Conservation (phyloP, 2,888 invertebrate species). For the Athetis lepigone region DNA sequence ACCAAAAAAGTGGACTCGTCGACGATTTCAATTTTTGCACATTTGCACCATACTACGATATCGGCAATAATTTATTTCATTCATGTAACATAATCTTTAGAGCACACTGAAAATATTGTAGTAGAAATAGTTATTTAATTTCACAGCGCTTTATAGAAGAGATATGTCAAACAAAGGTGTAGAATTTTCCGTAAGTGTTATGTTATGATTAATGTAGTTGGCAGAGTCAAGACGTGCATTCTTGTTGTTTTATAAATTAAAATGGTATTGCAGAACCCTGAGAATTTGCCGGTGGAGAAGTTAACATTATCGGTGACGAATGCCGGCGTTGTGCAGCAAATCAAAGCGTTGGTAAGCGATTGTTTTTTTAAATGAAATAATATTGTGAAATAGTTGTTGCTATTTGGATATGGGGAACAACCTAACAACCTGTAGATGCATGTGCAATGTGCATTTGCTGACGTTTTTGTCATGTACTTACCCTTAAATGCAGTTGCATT, state of each 20-base stretch:
- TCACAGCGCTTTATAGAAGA: slow-evolving; percentile 15
- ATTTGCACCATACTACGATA: too few species aligned
- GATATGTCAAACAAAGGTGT: slow-evolving; percentile 66
- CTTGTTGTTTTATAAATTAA: slow-evolving; percentile 52
- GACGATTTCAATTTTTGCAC: slow-evolving; percentile 52
- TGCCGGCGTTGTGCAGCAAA: slow-evolving; percentile 88
- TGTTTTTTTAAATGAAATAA: slow-evolving; percentile 39
- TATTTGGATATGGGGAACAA: slow-evolving; percentile 31
- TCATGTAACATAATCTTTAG: not conserved
- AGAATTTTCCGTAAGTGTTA: slow-evolving; percentile 71
- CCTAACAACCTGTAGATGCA: slow-evolving; percentile 14
- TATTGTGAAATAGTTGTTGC: slow-evolving; percentile 38
- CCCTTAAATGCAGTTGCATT: slow-evolving; percentile 1
- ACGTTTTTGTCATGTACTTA: slow-evolving; percentile 4
- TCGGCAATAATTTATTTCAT: slow-evolving; percentile 23
- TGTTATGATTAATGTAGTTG: slow-evolving; percentile 34
- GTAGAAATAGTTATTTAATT: not conserved
- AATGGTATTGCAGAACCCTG: slow-evolving; percentile 88
- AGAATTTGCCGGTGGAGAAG: slow-evolving; percentile 90
- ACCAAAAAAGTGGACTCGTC: slow-evolving; percentile 55
- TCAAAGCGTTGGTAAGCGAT: slow-evolving; percentile 92
- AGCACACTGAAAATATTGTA: slow-evolving; percentile 8
- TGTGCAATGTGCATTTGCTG: not conserved
- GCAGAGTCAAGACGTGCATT: slow-evolving; percentile 14
- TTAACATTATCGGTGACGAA: slow-evolving; percentile 82